A percentile compares a stretch with the other conserved stretches of the same genome.
Conservation (phyloP, 2,113 vertebrate genomes). For the Brachypodius melanocephalos region DNA sequence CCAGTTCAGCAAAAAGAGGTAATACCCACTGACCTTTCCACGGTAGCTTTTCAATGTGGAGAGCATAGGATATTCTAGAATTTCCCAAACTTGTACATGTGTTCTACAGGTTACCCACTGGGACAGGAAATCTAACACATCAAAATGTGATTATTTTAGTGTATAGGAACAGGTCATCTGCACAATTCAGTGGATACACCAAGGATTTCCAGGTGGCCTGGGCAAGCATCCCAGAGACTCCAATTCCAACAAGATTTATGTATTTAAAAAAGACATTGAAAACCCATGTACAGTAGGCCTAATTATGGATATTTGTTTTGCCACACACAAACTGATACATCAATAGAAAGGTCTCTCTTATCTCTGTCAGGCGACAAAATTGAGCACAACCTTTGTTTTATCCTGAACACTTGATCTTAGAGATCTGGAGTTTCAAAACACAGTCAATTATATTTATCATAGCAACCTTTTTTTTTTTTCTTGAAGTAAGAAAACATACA, state of each 20-base stretch:
- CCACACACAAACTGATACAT: background rate
- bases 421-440: background rate
- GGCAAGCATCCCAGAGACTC: background rate
- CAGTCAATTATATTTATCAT: background rate
- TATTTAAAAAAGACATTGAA: background rate
- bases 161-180: background rate
- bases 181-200: background rate
- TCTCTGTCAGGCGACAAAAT: background rate
- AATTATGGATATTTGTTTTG: background rate
- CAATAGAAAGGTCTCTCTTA: background rate
- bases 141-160: background rate
- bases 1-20: background rate
- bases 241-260: background rate
- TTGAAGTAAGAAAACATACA: background rate
- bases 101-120: background rate
- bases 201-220: background rate
- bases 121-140: background rate
- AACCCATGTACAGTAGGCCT: background rate
- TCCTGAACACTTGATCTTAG: background rate
- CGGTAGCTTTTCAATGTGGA: background rate
- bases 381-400: background rate
- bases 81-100: background rate
- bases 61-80: background rate
- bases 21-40: background rate
- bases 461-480: background rate